These are phyloP conservation scores for Leucophenga varia DNA, from an alignment of 1,140 invertebrate genomes.

Conservation along the genomic window DNA sequence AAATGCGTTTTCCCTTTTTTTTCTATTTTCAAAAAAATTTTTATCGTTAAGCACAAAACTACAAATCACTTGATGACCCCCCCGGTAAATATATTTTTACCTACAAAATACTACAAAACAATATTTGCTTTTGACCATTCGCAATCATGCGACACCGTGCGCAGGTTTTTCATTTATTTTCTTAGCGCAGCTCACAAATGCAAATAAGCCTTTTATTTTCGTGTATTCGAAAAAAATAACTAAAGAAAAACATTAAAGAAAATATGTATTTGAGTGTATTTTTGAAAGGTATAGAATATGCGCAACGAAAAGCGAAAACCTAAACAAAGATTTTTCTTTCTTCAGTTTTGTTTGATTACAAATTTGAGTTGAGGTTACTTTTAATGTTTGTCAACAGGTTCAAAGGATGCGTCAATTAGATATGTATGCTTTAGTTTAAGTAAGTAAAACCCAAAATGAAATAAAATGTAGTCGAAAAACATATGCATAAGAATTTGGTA, in stretches of 20 bases:
- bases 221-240: neutral
- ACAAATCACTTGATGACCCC: conserved; percentile 12
- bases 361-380: conserved; percentile 32
- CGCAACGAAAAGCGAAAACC: too few species aligned
- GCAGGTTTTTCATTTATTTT: conserved; percentile 43
- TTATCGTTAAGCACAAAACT: too few species aligned
- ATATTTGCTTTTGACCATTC: conserved; percentile 34
- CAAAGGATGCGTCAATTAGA: conserved; percentile 45
- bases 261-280: too few species aligned
- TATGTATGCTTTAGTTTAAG: too few species aligned
- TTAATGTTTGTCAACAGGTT: conserved; percentile 46
- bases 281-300: too few species aligned
- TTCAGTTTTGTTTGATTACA: conserved; percentile 1
- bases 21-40: conserved; percentile 25
- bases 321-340: too few species aligned
- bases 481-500: too few species aligned
- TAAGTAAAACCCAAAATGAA: too few species aligned
- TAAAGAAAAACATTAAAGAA: too few species aligned
- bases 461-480: too few species aligned
- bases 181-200: conserved; percentile 34
- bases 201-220: conserved; percentile 31
- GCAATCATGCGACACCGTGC: conserved; percentile 10
- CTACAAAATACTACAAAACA: conserved; percentile 9
- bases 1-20: conserved; percentile 1
- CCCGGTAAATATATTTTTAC: too few species aligned